Conservation (phyloP, 2,888 invertebrate genomes). For the Encarsia formosa region DNA sequence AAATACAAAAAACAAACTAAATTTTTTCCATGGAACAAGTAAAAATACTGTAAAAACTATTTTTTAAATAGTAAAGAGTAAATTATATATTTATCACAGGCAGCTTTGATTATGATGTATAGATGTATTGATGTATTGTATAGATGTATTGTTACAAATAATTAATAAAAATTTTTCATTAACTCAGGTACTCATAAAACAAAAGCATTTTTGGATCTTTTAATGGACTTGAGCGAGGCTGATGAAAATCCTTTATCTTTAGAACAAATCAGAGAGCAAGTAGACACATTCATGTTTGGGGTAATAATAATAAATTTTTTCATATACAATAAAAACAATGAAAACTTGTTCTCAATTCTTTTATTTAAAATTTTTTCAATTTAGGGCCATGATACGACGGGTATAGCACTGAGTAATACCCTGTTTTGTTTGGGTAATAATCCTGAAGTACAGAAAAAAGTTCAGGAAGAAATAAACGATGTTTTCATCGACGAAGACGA, state of each 20-base stretch:
- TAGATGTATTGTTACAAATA: too few relatives aligned
- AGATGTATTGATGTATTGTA: too few relatives aligned
- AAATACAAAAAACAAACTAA: too few relatives aligned
- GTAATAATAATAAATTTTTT: conserved; percentile 47
- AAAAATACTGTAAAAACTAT: too few relatives aligned
- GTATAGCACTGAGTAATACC: conserved; percentile 54
- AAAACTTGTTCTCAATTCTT: neutral
- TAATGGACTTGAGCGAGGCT: conserved; percentile 58
- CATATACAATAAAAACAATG: neutral
- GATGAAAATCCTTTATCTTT: conserved; percentile 59
- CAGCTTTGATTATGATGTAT: neutral
- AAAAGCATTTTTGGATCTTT: conserved; percentile 65
- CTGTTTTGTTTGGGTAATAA: conserved; percentile 53
- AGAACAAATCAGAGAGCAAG: conserved; percentile 63
- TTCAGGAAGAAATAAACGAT: conserved; percentile 47
- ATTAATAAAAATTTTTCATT: neutral
- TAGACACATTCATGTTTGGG: conserved; percentile 73
- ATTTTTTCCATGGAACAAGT: too few relatives aligned
- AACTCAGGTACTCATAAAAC: conserved; percentile 57
- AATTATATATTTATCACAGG: neutral
- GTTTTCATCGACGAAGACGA: conserved; percentile 43
- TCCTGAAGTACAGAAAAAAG: conserved; percentile 52
- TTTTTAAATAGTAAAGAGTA: neutral
- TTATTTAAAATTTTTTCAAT: neutral
- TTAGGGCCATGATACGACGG: conserved; percentile 56